Base-by-base conservation (phyloP, 2,113 vertebrate species). In the Cyprinodon brontotheroides region DNA sequence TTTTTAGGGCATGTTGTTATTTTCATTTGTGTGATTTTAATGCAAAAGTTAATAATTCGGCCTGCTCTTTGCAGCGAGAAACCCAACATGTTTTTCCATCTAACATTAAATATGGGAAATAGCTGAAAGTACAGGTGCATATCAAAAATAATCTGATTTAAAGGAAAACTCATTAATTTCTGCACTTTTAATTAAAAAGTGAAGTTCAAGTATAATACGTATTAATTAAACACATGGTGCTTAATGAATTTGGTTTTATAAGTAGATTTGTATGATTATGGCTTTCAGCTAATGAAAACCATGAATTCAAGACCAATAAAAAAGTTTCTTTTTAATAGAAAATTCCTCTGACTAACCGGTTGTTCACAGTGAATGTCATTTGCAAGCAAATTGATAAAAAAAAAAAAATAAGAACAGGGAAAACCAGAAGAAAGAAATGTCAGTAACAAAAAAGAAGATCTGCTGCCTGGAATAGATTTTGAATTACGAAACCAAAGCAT, bases 1-100 rank as follows among this genome's bases (percentile, higher is more conserved):
- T 57, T 70, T 70, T 60, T 45, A 29, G 36, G 12, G 13, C 59
- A 38, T 53, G 47, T 69, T 79, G 57, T 43, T 65, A 29, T 40
- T 4, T 11, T 45, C 53, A 12, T 61, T 43, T 14, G 0, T 50
- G 48, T 12, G 41, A 45, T 22, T 79, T 78, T 12, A 53, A 8
- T 43, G 20, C 4, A 50, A 1, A 59, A 43, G 57, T 29, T 3
- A 69, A 17, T 10, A 29, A 10, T 12, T 9, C 61, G 57, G 22
- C 15, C 3, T 0, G 17, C 39, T 64, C 4, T 59, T 68, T 47
- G 11, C 38, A 61, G 2, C 38, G 9, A 75, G 13, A 62, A 29
- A 69, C 11, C 50, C 53, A 0, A 76, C 41, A 60, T 4, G 11
- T 5, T 63, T 41, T 64, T 78, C 62, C n/a, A 29, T 67, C 3